phyloP scores from a whole-genome alignment of 2,888 invertebrate genomes.

The Operophtera brumata region DNA sequence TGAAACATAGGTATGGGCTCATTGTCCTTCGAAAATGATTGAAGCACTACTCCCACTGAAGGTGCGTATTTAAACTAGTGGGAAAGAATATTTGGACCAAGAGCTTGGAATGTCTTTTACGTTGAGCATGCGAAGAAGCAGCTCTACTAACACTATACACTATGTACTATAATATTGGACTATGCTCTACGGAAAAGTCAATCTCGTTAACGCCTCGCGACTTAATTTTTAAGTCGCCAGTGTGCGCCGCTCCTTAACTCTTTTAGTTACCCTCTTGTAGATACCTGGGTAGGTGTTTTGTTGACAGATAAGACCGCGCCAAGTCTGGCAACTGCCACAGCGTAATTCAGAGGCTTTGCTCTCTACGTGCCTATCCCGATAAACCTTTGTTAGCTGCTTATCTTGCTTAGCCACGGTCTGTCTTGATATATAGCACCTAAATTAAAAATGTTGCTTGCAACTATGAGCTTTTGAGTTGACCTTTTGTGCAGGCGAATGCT shows the following conservation, averaged over 20 bases:
- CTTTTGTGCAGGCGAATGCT: not conserved
- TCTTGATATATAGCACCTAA: constrained; percentile 43
- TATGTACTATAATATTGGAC: too few species aligned
- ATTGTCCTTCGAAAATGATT: too few species aligned
- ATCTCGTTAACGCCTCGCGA: too few species aligned
- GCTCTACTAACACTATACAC: too few species aligned
- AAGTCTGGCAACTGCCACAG: constrained; percentile 50
- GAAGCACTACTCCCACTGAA: too few species aligned
- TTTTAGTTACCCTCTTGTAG: constrained; percentile 39
- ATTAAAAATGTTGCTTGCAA: constrained; percentile 45
- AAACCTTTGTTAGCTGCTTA: constrained; percentile 66
- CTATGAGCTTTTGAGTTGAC: constrained; percentile 1
- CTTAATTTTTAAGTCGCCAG: constrained; percentile 40
- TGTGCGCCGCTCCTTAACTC: constrained; percentile 41
- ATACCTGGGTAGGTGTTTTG: constrained; percentile 55
- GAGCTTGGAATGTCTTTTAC: too few species aligned
- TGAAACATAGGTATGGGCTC: too few species aligned
- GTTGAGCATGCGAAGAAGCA: too few species aligned
- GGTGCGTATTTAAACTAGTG: too few species aligned
- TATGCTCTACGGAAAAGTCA: too few species aligned
- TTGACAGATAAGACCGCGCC: constrained; percentile 69
- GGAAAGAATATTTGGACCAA: too few species aligned
- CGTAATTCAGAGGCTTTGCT: constrained; percentile 60
- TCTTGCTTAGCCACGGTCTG: constrained; percentile 50
- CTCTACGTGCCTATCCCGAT: constrained; percentile 61